Percentiles rank a stretch among this genome's conserved stretches.
Evolutionary conservation across 2,797 vertebrate species (phyloP).

Genomic region (Cossypha caffra): DNA sequence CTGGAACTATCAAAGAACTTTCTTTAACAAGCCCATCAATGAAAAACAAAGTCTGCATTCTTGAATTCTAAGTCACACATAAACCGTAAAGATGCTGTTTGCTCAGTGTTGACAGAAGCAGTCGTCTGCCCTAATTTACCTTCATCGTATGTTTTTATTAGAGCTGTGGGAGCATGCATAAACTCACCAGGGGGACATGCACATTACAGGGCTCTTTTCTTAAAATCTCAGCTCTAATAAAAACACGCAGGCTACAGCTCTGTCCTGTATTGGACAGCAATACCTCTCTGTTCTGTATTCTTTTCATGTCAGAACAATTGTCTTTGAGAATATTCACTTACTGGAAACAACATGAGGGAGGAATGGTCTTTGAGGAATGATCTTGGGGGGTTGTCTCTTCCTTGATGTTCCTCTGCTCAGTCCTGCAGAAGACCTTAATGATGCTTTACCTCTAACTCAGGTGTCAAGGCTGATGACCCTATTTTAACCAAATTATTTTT

Average conservation of each 20-base stretch:
- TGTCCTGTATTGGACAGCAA: neutral
- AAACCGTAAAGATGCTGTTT: conserved; percentile 64
- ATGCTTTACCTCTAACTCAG: neutral
- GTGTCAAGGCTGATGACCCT: neutral
- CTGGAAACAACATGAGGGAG: neutral
- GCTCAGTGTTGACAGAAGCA: conserved; percentile 62
- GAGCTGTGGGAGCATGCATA: conserved; percentile 67
- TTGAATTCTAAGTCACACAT: conserved; percentile 61
- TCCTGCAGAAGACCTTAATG: neutral
- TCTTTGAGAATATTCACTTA: neutral
- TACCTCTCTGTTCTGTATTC: neutral
- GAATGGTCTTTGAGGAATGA: neutral
- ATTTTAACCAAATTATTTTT: neutral
- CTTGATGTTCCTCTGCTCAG: neutral
- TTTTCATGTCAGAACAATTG: neutral
- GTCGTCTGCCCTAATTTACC: conserved; percentile 71
- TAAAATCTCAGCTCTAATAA: conserved; percentile 20
- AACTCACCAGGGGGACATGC: conserved; percentile 50
- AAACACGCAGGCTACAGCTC: neutral
- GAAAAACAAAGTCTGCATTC: conserved; percentile 66
- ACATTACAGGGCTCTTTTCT: conserved; percentile 31
- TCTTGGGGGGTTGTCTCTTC: neutral
- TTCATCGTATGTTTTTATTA: conserved; percentile 72
- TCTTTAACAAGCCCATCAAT: conserved; percentile 58
- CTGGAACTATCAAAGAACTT: conserved; percentile 52